phyloP scores from a whole-genome alignment of 2,797 vertebrate species.

The Otolemur crassicaudatus region DNA sequence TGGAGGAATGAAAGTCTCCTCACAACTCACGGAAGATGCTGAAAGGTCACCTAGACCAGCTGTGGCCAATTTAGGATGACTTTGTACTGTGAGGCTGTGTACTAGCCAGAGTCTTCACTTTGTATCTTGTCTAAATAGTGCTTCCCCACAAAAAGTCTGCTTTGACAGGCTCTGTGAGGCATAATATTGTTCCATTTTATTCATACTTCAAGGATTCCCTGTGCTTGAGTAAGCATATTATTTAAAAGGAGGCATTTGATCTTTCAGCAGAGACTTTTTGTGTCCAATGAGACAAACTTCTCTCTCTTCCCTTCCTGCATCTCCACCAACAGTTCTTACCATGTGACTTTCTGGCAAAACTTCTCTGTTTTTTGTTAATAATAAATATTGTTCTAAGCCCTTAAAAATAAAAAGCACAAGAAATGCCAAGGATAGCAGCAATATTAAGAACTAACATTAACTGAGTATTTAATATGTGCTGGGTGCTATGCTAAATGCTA shows the following conservation, averaged over 20 bases:
- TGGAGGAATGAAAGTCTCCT: not conserved
- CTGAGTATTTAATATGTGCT: not conserved
- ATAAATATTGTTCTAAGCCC: not conserved
- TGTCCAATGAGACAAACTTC: not conserved
- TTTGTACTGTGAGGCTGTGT: not conserved
- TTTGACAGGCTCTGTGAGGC: slow-evolving; percentile 25
- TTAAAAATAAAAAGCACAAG: not conserved
- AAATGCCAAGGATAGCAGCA: not conserved
- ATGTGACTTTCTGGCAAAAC: not conserved
- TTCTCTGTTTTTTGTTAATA: slow-evolving; percentile 3
- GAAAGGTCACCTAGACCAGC: not conserved
- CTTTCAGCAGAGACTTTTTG: not conserved
- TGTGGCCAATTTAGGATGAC: not conserved
- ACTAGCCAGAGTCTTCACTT: not conserved
- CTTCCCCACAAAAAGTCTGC: not conserved
- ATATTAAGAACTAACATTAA: not conserved
- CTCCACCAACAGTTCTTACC: not conserved
- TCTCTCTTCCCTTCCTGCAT: not conserved
- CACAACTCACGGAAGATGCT: not conserved
- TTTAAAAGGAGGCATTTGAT: slow-evolving; percentile 44
- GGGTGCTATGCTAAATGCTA: not conserved
- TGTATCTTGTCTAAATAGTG: not conserved
- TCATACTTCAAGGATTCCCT: not conserved
- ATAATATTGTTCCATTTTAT: slow-evolving; percentile 11
- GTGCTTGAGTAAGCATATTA: not conserved